Evolutionary conservation across 2,888 invertebrate species (phyloP).

Genomic region (Gryllus longicercus): DNA sequence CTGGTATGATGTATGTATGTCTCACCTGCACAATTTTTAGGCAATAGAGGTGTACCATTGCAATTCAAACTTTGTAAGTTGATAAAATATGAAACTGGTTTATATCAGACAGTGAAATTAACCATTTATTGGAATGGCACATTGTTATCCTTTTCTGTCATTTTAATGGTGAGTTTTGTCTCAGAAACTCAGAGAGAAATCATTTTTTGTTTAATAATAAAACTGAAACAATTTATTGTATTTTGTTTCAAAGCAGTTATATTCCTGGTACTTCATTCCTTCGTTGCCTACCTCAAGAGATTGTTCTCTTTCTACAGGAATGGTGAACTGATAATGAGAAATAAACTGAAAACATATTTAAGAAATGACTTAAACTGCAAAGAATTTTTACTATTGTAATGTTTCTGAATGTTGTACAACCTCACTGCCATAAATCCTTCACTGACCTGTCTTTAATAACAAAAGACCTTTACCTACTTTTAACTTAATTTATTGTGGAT

Average conservation of each 20-base stretch:
- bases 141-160: conserved; percentile 8
- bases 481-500: too few species aligned
- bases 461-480: too few species aligned
- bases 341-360: too few species aligned
- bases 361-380: too few species aligned
- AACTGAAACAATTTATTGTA: not conserved
- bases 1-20: not conserved
- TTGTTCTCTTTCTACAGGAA: too few species aligned
- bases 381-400: too few species aligned
- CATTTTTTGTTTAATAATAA: conserved; percentile 4
- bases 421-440: too few species aligned
- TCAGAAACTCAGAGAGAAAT: conserved; percentile 17
- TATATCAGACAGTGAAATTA: not conserved
- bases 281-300: too few species aligned
- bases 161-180: conserved; percentile 10
- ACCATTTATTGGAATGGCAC: conserved; percentile 2
- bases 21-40: conserved; percentile 8
- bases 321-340: too few species aligned
- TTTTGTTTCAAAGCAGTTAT: not conserved
- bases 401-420: too few species aligned
- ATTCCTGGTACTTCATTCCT: not conserved
- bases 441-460: too few species aligned
- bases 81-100: not conserved
- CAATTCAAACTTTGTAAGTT: not conserved
- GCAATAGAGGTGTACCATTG: conserved; percentile 17